Percentiles rank a stretch among this genome's conserved stretches.
These are phyloP conservation scores for Drosophila micromelanica DNA, from an alignment of 1,140 invertebrate species.

Conservation along the genomic window DNA sequence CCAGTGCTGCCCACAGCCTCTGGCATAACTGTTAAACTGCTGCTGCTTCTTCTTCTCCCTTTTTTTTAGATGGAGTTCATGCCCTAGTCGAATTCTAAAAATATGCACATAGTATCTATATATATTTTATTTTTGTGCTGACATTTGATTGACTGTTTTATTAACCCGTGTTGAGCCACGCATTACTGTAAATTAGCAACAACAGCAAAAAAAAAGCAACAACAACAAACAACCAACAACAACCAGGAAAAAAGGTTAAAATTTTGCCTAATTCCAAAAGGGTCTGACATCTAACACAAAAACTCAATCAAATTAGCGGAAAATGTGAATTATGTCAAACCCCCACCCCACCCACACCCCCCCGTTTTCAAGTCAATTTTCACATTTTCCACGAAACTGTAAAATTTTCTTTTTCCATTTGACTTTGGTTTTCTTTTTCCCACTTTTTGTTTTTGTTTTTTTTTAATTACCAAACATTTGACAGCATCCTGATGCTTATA, in stretches of 20 bases:
- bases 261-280: constrained; percentile 16
- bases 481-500: constrained; percentile 77
- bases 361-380: neutral
- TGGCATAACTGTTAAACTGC: constrained; percentile 47
- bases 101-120: neutral
- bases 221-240: constrained; percentile 17
- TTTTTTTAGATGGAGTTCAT: too few relatives aligned
- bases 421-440: constrained; percentile 12
- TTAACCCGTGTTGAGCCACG: constrained; percentile 47
- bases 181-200: constrained; percentile 35
- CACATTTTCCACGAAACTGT: constrained; percentile 40
- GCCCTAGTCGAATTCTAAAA: neutral
- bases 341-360: constrained; percentile 2
- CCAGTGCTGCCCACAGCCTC: neutral
- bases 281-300: constrained; percentile 68
- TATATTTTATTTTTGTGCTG: constrained; percentile 11
- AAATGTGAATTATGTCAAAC: constrained; percentile 35
- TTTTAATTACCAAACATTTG: constrained; percentile 81
- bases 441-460: constrained; percentile 30
- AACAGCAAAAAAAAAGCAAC: constrained; percentile 41
- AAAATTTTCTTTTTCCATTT: constrained; percentile 51
- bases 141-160: constrained; percentile 34
- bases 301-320: constrained; percentile 78
- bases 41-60: too few relatives aligned
- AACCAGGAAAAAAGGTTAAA: constrained; percentile 7